Percentiles rank a stretch among this genome's conserved stretches.
Evolutionary conservation across 30 jellyfish, hydroid and myxozoan genomes (phyloP).

Genomic region (Sanderia malayensis): DNA sequence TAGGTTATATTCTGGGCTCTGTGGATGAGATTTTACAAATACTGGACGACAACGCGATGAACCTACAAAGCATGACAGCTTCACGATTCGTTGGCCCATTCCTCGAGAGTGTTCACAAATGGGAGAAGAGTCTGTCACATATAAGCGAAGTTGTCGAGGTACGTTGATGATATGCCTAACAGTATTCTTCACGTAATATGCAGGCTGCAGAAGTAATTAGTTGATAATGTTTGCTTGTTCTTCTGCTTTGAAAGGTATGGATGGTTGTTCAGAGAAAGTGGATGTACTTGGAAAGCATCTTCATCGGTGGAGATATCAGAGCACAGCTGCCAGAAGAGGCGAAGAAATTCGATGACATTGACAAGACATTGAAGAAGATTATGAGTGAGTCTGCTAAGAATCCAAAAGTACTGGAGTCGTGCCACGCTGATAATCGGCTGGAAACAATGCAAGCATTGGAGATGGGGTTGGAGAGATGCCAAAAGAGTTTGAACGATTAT

Average conservation of each 20-base stretch:
- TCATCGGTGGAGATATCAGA: conserved; percentile 97
- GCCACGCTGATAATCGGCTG: conserved; percentile 85
- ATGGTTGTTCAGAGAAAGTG: conserved; percentile 95
- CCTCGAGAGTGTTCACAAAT: conserved; percentile 81
- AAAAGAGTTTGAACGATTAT: conserved; percentile 90
- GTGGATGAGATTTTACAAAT: conserved; percentile 88
- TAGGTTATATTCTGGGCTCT: conserved; percentile 92
- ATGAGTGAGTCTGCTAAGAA: conserved; percentile 91
- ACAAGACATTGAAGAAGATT: conserved; percentile 87
- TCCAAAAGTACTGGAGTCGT: conserved; percentile 82
- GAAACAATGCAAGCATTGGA: conserved; percentile 82
- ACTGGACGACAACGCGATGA: conserved; percentile 94
- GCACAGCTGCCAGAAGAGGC: conserved; percentile 98
- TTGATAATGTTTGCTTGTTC: background rate
- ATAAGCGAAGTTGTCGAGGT: conserved; percentile 99
- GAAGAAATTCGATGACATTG: conserved; percentile 92
- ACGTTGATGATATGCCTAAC: no score
- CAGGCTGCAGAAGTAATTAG: no score
- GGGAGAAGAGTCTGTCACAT: conserved; percentile 95
- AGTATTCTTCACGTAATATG: no score
- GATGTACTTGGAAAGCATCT: conserved; percentile 97
- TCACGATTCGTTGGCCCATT: conserved; percentile 97
- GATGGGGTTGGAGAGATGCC: conserved; percentile 89
- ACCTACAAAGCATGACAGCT: conserved; percentile 97
- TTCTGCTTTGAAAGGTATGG: conserved; percentile 68